Evolutionary conservation across 1,140 invertebrate species (phyloP).

Genomic region (Saccostrea cuccullata): DNA sequence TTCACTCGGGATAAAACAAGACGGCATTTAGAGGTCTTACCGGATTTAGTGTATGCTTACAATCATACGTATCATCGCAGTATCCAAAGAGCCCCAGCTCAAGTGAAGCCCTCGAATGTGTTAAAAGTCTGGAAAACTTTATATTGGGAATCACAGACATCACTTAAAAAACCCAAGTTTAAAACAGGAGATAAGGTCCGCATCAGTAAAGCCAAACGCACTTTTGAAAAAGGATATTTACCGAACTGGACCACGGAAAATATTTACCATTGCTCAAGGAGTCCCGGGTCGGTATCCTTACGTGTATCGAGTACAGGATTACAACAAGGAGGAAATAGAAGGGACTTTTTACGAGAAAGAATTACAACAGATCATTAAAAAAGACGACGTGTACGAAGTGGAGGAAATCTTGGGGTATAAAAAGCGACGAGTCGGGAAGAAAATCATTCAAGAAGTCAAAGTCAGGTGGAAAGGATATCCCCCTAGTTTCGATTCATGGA

Average conservation of each 20-base stretch:
- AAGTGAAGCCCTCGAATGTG: conserved; percentile 5
- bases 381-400: background rate
- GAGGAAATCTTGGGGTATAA: no score
- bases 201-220: conserved; percentile 48
- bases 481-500: no score
- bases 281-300: background rate
- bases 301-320: background rate
- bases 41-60: conserved; percentile 25
- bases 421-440: no score
- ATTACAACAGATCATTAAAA: conserved; percentile 24
- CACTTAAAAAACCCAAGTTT: background rate
- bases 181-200: conserved; percentile 34
- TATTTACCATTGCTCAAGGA: background rate
- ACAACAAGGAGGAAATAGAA: conserved; percentile 19
- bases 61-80: conserved; percentile 36
- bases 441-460: no score
- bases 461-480: no score
- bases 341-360: conserved; percentile 40
- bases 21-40: conserved; percentile 13
- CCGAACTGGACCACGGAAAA: conserved; percentile 45
- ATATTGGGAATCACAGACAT: background rate
- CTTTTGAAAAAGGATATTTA: conserved; percentile 52
- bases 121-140: conserved; percentile 20
- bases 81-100: conserved; percentile 17
- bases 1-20: conserved; percentile 37